Base-by-base conservation (phyloP, 2,113 vertebrate species). In the Pundamilia nyererei region DNA sequence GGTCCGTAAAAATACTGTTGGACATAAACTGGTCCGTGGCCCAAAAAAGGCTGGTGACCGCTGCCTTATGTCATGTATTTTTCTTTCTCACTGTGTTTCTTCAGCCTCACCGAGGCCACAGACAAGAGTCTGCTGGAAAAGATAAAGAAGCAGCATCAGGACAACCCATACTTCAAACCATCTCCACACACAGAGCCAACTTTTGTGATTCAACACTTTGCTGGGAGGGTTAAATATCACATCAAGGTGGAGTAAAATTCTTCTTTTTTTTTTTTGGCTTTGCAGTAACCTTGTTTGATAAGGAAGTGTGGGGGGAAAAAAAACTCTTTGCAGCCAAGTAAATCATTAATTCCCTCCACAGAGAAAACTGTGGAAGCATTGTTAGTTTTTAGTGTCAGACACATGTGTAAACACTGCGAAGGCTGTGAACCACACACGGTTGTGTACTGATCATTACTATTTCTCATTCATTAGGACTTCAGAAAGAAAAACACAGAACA, bases 401-500 rank as follows among this genome's bases (percentile, higher is more conserved):
- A 45, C 19, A 7, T 1, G 49, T 42, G 26, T 54, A 15, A 47
- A 49, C 13, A 49, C 26, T 54, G 31, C 5, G 1, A 75, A 53
- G 21, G 29, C 3, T 42, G 7, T 29, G 56, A 51, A 75, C 10
- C 40, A 21, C 79, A 11, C 58, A 33, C 2, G 21, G 14, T 7
- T 49, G 26, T 33, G 6, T 26, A 56, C 12, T 38, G 19, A 85
- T 89, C 3, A 15, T 45, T 15, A 47, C 17, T 79, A 21, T 60
- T 42, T 87, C 4, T 80, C 47, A 5, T 81, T 60, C 33, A 38
- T 3, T 87, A 99, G 99, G 98, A 98, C 90, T 99, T 99, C 94
- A 95, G 95, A 38, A 97, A 97, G 95, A 99, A 98, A 79, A 99
- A 99, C 91, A 97, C 97, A 14, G 99, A 98, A 89, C 97, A 98